These are phyloP conservation scores for Strix uralensis DNA, from an alignment of 2,113 vertebrate species.

Conservation along the genomic window DNA sequence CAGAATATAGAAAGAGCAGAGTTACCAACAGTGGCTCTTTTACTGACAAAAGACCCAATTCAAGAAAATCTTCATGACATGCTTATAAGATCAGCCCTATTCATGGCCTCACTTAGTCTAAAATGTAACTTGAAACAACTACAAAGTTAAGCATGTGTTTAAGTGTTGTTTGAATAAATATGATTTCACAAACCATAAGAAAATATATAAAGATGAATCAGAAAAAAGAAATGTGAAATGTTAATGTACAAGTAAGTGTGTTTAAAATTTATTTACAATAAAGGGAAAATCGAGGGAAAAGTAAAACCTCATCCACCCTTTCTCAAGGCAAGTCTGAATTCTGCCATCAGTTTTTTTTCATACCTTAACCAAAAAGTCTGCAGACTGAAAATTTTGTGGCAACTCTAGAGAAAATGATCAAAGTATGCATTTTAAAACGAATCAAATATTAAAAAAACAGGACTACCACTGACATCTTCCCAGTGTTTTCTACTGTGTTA, in stretches of 20 bases:
- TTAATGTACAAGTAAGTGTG: background rate
- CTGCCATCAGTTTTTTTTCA: background rate
- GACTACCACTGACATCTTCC: background rate
- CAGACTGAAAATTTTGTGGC: background rate
- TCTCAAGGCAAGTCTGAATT: background rate
- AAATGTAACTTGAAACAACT: background rate
- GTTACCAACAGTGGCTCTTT: background rate
- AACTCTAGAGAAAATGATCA: background rate
- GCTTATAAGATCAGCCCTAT: background rate
- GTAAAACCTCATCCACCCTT: background rate
- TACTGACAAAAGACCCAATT: background rate
- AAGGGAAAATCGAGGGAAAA: background rate
- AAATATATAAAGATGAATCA: background rate
- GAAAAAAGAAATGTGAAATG: background rate
- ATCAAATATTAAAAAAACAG: background rate
- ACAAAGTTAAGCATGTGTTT: background rate
- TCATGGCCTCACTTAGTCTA: background rate
- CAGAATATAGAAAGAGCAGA: background rate
- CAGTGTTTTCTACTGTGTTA: background rate
- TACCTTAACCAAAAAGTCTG: background rate
- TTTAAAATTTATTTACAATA: background rate
- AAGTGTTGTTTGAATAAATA: slow-evolving; percentile 7
- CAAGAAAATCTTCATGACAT: background rate
- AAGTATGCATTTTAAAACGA: background rate
- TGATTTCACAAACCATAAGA: background rate